Evolutionary conservation across 2,797 vertebrate genomes (phyloP), one percentile per base, ranked within the genome.

Genomic region (Danio choprae): DNA sequence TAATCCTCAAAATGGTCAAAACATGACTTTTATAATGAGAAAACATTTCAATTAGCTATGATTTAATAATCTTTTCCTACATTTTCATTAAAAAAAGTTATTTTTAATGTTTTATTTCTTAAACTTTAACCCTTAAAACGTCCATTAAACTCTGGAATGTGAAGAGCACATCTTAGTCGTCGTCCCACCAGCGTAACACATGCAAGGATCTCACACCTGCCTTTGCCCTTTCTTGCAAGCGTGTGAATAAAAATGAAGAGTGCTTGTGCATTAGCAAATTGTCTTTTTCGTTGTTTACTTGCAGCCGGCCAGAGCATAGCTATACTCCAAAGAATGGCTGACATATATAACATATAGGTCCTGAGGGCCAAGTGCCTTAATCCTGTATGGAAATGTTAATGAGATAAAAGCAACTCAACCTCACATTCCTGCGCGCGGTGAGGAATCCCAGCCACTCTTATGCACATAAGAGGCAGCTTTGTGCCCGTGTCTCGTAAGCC

Each of bases 361-460:
- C 90, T 90, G 89, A 89, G 90, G 88, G 89, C 92, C 90, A 92
- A 93, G 92, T 93, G 91, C 87, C 89, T 90, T 93, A 93, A 92
- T 91, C 89, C 90, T 91, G 89, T 86, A 92, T 93, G 92, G 90
- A 92, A 90, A 94, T 94, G 92, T 87, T 91, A 94, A 94, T 93
- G 91, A 93, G 91, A 86, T 80, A 84, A 85, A 69, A 90, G 89
- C 85, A 81, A 67, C 81, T 83, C 70, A 85, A 83, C 84, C 87
- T 76, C 84, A 85, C 87, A 75, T 85, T 87, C 90, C 88, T 84
- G 78, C 18, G 56, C 53, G 40, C 85, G 88, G 83, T 87, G 91
- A 92, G 90, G 90, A 90, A 87, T 87, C 92, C 90, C 89, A 90
- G 88, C 85, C 41, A 81, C 89, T 71, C 77, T 84, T 84, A 82